Percentiles rank a stretch among this genome's conserved stretches.
Evolutionary conservation across 2,797 vertebrate genomes (phyloP).

Genomic region (Spea hammondii): DNA sequence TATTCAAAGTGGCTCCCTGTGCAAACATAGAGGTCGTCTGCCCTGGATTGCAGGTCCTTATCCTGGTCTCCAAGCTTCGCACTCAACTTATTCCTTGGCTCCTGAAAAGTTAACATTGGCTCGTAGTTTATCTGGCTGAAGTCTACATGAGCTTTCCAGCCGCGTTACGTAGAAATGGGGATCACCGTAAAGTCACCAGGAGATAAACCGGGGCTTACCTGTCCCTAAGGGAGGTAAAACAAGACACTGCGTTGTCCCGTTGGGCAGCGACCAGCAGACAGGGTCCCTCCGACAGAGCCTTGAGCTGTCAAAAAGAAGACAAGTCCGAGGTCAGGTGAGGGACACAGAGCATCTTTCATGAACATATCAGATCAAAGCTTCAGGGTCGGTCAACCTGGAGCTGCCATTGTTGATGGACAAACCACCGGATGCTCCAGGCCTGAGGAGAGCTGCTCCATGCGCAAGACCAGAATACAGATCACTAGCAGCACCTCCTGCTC

Average conservation of each 20-base stretch:
- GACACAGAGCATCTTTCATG: not conserved
- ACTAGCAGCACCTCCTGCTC: no score
- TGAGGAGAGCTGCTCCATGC: not conserved
- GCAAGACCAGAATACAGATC: not conserved
- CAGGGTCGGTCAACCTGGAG: no score
- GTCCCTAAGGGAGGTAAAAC: slow-evolving; percentile 62
- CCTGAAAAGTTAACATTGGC: no score
- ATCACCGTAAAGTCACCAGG: no score
- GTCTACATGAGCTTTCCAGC: no score
- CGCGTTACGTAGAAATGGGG: no score
- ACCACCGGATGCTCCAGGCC: not conserved
- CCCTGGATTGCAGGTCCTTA: no score
- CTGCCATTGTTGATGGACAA: not conserved
- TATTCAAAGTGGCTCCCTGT: no score
- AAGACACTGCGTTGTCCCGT: slow-evolving; percentile 57
- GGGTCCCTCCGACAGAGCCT: slow-evolving; percentile 48
- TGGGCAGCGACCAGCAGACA: slow-evolving; percentile 67
- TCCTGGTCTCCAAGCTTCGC: no score
- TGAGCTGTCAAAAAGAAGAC: slow-evolving; percentile 55
- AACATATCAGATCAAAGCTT: not conserved
- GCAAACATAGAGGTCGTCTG: no score
- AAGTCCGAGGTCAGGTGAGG: not conserved
- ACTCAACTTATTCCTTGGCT: no score
- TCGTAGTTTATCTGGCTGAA: no score
- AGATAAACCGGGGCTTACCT: slow-evolving; percentile 54